phyloP scores from a whole-genome alignment of 1,140 invertebrate genomes.

The Tigriopus japonicus region DNA sequence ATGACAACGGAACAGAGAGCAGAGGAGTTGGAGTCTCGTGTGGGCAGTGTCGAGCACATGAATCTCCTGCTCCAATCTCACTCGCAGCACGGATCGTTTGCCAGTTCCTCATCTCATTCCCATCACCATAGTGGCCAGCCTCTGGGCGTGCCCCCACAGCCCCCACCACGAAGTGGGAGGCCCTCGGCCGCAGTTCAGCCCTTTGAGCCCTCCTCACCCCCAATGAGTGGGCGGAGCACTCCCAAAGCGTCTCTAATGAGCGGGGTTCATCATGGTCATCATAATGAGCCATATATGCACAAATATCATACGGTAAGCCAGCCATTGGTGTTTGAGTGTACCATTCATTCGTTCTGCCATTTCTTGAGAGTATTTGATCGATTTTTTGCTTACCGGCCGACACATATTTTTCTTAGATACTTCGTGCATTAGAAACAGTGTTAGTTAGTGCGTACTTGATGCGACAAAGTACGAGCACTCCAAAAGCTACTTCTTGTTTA shows the following conservation, averaged over 20 bases:
- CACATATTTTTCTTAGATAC: no score
- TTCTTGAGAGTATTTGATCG: not conserved
- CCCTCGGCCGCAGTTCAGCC: slow-evolving; percentile 16
- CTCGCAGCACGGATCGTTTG: no score
- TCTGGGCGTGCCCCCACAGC: slow-evolving; percentile 18
- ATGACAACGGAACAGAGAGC: slow-evolving; percentile 89
- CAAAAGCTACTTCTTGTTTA: no score
- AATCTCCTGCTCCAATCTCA: slow-evolving; percentile 40
- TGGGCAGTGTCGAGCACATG: slow-evolving; percentile 83
- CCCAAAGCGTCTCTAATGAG: slow-evolving; percentile 5
- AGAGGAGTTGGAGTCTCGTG: slow-evolving; percentile 88
- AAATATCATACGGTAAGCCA: slow-evolving; percentile 15
- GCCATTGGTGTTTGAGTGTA: not conserved
- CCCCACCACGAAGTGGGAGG: slow-evolving; percentile 18
- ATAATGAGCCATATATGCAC: not conserved
- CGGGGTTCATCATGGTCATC: not conserved
- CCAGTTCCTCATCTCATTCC: slow-evolving; percentile 17
- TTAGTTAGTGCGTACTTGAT: no score
- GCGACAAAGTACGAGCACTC: no score
- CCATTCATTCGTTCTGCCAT: no score
- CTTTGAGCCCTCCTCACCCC: slow-evolving; percentile 17
- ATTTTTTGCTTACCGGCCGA: no score
- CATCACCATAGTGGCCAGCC: slow-evolving; percentile 25
- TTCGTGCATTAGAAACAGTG: no score
- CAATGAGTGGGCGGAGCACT: slow-evolving; percentile 7